Evolutionary conservation across 2,888 invertebrate species (phyloP).

Genomic region (Syritta pipiens): DNA sequence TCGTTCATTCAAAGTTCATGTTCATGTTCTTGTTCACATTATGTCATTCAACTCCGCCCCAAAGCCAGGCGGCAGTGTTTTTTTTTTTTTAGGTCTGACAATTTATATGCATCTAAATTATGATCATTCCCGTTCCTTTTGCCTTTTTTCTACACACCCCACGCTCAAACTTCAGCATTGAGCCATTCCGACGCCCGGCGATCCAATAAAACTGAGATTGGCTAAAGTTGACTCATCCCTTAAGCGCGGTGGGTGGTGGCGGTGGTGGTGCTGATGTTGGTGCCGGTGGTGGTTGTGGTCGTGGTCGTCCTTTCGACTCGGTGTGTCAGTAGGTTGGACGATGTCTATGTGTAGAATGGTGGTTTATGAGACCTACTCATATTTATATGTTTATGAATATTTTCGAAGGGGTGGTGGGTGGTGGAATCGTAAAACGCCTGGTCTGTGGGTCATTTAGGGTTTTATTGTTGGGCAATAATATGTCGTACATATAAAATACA

Average conservation of each 20-base stretch:
- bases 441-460: slow-evolving; percentile 41
- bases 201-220: slow-evolving; percentile 67
- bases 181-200: slow-evolving; percentile 19
- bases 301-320: slow-evolving; percentile 33
- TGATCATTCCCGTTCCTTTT: slow-evolving; percentile 47
- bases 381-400: slow-evolving; percentile 56
- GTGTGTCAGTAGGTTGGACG: slow-evolving; percentile 28
- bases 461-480: slow-evolving; percentile 56
- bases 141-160: not conserved
- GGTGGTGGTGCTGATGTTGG: not conserved
- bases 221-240: slow-evolving; percentile 60
- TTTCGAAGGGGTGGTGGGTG: slow-evolving; percentile 16
- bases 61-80: slow-evolving; percentile 8
- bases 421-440: slow-evolving; percentile 44
- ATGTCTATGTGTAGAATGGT: slow-evolving; percentile 16
- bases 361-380: slow-evolving; percentile 50
- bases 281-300: not conserved
- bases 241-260: slow-evolving; percentile 18
- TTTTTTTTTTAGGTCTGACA: slow-evolving; percentile 47
- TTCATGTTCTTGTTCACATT: slow-evolving; percentile 53
- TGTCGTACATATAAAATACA: slow-evolving; percentile 56
- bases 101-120: slow-evolving; percentile 59
- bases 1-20: slow-evolving; percentile 62
- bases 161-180: not conserved
- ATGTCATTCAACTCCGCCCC: slow-evolving; percentile 60